phyloP scores from a whole-genome alignment of 2,888 invertebrate genomes.

The Pristionchus fissidentatus region DNA sequence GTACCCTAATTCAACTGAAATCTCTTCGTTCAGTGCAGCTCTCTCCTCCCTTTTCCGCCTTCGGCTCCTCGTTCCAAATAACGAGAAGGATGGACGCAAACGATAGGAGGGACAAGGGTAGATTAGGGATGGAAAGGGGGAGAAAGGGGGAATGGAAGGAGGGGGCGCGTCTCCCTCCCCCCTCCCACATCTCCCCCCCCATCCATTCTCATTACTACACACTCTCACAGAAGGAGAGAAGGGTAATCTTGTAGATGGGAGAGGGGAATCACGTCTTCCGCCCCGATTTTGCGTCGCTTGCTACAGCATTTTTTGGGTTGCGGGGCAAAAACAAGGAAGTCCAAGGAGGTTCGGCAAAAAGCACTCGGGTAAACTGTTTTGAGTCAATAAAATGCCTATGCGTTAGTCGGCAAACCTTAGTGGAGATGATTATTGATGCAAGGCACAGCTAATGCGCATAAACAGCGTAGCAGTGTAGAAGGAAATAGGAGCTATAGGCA shows the following conservation, averaged over 20 bases:
- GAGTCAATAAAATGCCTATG: too few relatives aligned
- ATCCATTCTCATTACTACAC: conserved; percentile 34
- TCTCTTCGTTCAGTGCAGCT: too few relatives aligned
- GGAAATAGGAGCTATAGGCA: neutral
- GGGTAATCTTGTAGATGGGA: conserved; percentile 37
- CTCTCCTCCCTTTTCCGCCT: neutral
- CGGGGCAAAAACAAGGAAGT: too few relatives aligned
- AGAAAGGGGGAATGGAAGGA: neutral
- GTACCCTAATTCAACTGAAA: too few relatives aligned
- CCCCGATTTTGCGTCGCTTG: too few relatives aligned
- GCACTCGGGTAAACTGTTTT: too few relatives aligned
- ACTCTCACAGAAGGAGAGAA: too few relatives aligned
- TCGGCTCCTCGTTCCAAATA: neutral
- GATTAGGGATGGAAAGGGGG: neutral
- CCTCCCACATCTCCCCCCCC: neutral
- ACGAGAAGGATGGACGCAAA: neutral
- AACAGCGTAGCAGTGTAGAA: neutral
- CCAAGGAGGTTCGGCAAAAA: too few relatives aligned
- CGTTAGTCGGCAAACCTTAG: too few relatives aligned
- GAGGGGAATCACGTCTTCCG: too few relatives aligned
- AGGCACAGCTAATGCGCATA: neutral
- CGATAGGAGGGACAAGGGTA: conserved; percentile 9
- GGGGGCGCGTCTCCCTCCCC: neutral
- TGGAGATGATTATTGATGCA: too few relatives aligned
- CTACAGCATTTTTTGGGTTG: too few relatives aligned